A percentile compares a stretch with the other conserved stretches of the same genome.
Conservation (phyloP, 1,140 invertebrate species). For the Heliothis subflexa region DNA sequence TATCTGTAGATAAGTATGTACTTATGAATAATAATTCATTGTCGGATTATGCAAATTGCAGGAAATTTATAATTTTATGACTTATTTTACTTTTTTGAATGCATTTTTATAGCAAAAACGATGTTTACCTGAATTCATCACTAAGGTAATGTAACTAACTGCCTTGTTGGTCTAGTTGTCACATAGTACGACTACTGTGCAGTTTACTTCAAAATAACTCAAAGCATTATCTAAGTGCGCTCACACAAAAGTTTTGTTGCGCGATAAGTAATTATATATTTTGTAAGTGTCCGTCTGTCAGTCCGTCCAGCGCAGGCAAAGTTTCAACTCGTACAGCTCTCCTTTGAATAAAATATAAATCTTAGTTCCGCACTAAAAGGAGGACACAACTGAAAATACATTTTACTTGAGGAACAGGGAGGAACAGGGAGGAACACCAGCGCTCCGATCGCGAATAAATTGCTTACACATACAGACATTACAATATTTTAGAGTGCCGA, state of each 20-base stretch:
- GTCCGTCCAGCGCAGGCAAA: slow-evolving; percentile 6
- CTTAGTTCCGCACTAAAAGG: slow-evolving; percentile 24
- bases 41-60: too few relatives aligned
- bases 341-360: slow-evolving; percentile 42
- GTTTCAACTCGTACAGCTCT: slow-evolving; percentile 29
- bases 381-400: slow-evolving; percentile 22
- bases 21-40: too few relatives aligned
- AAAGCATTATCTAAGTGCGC: background rate
- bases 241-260: slow-evolving; percentile 15
- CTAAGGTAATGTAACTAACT: too few relatives aligned
- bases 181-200: background rate
- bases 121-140: too few relatives aligned
- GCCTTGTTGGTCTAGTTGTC: too few relatives aligned
- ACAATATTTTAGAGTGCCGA: slow-evolving; percentile 9
- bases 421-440: background rate
- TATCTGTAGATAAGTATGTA: too few relatives aligned
- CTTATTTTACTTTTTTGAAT: too few relatives aligned
- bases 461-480: slow-evolving; percentile 37
- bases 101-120: too few relatives aligned
- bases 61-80: too few relatives aligned
- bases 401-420: slow-evolving; percentile 13
- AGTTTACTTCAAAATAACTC: background rate
- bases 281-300: slow-evolving; percentile 29
- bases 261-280: slow-evolving; percentile 26
- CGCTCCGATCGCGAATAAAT: slow-evolving; percentile 27